Conservation (phyloP, 2,888 invertebrate genomes). For the Eristalis intricaria region DNA sequence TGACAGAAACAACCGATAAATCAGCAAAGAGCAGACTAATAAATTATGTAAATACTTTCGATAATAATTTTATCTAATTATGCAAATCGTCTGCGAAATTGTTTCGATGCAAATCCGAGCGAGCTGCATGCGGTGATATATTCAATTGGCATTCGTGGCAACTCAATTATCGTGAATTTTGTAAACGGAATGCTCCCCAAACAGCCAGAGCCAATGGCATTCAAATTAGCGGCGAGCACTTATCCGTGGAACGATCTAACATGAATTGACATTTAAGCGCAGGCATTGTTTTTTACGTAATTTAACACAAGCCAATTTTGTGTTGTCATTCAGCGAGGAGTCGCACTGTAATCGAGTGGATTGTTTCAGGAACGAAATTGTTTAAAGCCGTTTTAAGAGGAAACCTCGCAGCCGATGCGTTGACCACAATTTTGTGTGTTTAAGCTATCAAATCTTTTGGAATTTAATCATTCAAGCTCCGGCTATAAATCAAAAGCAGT, state of each 20-base stretch:
- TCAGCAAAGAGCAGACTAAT: neutral
- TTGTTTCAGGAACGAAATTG: too few relatives aligned
- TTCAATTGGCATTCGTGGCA: neutral
- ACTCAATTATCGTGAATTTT: neutral
- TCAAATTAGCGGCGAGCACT: neutral
- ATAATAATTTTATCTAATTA: constrained; percentile 1
- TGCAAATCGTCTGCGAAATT: neutral
- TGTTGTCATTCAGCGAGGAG: too few relatives aligned
- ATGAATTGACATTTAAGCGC: neutral
- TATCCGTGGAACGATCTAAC: neutral
- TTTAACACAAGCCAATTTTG: neutral
- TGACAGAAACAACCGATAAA: neutral
- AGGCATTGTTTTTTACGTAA: neutral
- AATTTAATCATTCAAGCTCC: neutral
- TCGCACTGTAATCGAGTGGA: too few relatives aligned
- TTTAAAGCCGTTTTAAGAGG: too few relatives aligned
- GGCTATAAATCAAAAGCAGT: neutral
- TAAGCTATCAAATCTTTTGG: neutral
- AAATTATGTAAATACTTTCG: neutral
- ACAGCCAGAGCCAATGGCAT: neutral
- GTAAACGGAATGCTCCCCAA: neutral
- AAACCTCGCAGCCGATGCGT: too few relatives aligned
- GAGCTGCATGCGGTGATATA: neutral
- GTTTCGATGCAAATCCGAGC: neutral
- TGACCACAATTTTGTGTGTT: neutral